Evolutionary conservation across 2,113 vertebrate species (phyloP).

Genomic region (Anseranas semipalmata): DNA sequence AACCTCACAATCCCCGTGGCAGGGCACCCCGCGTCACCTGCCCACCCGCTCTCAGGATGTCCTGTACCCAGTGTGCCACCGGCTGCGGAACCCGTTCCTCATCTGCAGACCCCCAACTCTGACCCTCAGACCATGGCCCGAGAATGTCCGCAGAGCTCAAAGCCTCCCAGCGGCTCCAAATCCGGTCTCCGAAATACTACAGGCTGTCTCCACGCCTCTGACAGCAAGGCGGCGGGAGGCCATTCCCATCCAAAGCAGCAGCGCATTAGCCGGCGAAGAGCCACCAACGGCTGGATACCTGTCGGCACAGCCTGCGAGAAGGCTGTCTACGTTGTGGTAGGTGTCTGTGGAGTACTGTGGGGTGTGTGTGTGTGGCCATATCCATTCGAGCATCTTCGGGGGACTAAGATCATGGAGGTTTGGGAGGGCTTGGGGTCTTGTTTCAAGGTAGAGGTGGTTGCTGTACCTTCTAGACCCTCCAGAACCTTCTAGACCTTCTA

Average conservation of each 20-base stretch:
- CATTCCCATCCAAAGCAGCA: conserved; percentile 86
- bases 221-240: conserved; percentile 81
- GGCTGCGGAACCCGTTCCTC: conserved; percentile 90
- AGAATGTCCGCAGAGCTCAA: conserved; percentile 93
- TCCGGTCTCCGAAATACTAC: conserved; percentile 83
- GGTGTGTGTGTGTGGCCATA: rapidly evolving
- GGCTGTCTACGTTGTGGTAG: conserved; percentile 94
- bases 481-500: too few species aligned
- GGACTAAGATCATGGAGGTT: not conserved
- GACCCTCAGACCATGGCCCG: conserved; percentile 89
- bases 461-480: not conserved
- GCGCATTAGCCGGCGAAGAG: conserved; percentile 84
- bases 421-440: not conserved
- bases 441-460: not conserved
- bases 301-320: conserved; percentile 91
- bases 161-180: conserved; percentile 91
- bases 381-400: not conserved
- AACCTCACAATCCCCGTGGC: conserved; percentile 87
- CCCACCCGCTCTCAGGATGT: conserved; percentile 91
- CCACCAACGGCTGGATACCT: conserved; percentile 95
- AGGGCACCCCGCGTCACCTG: conserved; percentile 85
- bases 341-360: conserved; percentile 1
- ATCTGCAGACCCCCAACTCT: conserved; percentile 89
- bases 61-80: conserved; percentile 93
- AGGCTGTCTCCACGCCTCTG: conserved; percentile 82